Evolutionary conservation across 2,797 vertebrate genomes (phyloP).

Genomic region (Mycteria americana): DNA sequence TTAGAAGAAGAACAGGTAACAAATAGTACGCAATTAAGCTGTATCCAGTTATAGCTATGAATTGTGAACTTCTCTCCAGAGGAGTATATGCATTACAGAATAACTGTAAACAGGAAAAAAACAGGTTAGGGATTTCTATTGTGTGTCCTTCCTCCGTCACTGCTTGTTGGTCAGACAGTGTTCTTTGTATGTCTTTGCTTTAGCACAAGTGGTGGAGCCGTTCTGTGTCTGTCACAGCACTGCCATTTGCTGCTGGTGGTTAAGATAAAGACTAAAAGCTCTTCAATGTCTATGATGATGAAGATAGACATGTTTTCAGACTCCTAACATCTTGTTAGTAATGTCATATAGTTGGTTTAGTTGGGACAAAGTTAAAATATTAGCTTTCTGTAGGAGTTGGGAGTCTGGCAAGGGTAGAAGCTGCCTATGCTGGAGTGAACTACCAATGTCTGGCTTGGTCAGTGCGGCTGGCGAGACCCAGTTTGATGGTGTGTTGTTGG

Average conservation of each 20-base stretch:
- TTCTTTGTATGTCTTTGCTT: not conserved
- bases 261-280: not conserved
- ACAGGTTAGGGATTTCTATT: not conserved
- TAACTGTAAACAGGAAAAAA: not conserved
- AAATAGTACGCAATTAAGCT: not conserved
- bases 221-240: not conserved
- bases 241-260: not conserved
- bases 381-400: not conserved
- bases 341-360: not conserved
- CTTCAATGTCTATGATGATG: not conserved
- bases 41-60: not conserved
- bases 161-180: not conserved
- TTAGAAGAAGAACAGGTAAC: not conserved
- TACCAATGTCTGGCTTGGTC: not conserved
- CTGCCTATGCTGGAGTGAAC: not conserved
- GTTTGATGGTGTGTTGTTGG: not conserved
- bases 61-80: not conserved
- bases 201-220: fast-evolving
- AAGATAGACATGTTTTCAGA: not conserved
- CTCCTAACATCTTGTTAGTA: not conserved
- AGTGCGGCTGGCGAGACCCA: not conserved
- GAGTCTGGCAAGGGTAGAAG: not conserved
- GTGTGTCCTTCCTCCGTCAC: not conserved
- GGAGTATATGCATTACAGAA: not conserved
- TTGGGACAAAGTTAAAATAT: not conserved